These are phyloP conservation scores for Thunnus thynnus DNA, from an alignment of 2,113 vertebrate genomes.

Conservation along the genomic window DNA sequence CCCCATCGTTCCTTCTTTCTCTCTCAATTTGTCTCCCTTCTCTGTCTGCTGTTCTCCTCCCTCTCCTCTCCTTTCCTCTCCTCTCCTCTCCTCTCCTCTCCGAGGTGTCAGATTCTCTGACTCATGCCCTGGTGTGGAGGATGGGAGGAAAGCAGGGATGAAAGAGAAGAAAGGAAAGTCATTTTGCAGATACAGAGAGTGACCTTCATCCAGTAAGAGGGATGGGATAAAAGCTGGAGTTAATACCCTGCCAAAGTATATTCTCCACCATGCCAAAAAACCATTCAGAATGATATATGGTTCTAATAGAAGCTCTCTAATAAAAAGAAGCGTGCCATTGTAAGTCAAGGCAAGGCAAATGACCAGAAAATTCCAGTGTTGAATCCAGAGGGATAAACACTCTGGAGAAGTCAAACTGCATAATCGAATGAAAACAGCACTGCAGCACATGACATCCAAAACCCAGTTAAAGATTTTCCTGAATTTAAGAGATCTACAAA, in stretches of 20 bases:
- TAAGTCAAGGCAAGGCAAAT: slow-evolving; percentile 60
- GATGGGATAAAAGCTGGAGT: slow-evolving; percentile 80
- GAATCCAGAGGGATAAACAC: slow-evolving; percentile 50
- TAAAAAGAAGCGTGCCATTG: slow-evolving; percentile 66
- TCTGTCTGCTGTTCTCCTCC: slow-evolving; percentile 11
- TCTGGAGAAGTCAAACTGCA: slow-evolving; percentile 20
- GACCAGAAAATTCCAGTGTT: slow-evolving; percentile 43
- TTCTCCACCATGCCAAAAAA: slow-evolving; percentile 72
- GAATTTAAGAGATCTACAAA: slow-evolving; percentile 16
- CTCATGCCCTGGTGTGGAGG: slow-evolving; percentile 80
- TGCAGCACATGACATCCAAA: slow-evolving; percentile 12
- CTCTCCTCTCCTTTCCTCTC: not conserved
- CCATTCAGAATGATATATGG: slow-evolving; percentile 71
- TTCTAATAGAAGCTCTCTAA: slow-evolving; percentile 62
- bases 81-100: slow-evolving; percentile 47
- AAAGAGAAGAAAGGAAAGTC: slow-evolving; percentile 78
- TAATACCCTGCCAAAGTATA: slow-evolving; percentile 79
- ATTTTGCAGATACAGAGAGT: slow-evolving; percentile 79
- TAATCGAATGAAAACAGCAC: slow-evolving; percentile 40
- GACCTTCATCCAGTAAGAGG: slow-evolving; percentile 81
- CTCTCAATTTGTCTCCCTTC: slow-evolving; percentile 57
- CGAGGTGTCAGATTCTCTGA: slow-evolving; percentile 82
- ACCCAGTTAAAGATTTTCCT: slow-evolving; percentile 2
- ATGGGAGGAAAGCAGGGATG: slow-evolving; percentile 72
- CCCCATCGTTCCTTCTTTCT: slow-evolving; percentile 53